Base-by-base conservation (phyloP, 2,797 vertebrate genomes). In the Lithobates sylvaticus region DNA sequence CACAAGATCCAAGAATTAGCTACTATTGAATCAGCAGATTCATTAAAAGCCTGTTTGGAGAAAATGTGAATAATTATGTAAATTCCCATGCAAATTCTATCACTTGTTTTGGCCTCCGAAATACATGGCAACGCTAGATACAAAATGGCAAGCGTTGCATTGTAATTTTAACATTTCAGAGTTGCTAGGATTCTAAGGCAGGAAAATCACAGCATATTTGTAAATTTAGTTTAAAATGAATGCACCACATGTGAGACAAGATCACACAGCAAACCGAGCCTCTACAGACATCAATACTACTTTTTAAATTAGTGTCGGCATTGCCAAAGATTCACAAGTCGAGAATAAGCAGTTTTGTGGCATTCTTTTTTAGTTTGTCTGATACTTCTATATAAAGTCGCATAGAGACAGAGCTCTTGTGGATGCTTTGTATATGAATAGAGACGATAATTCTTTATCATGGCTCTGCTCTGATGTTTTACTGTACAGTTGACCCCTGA, bases 11-110 rank as follows among this genome's bases (percentile, higher is more conserved):
- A 44, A 58, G 44, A 73, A 81, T 73, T 81, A 81, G 69, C 50
- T 81, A 42, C 47, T 61, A 73, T 64, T 81, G 79, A 81, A 73
- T 81, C 79, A 81, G 79, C 69, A 73, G 69, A 81, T 73, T 73
- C 79, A 81, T 81, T 81, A 73, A 73, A 64, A 73, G 79, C 69
- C 73, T 81, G 71, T 81, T 71, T 81, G 69, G 79, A 81, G 68
- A 81, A 54, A 54, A 81, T 81, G 44, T 47, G 78, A 39, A 81
- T 81, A 72, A 73, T 81, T 81, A 81, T 73, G 79, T 13, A 81
- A 81, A 81, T 61, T 73, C 34, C 68, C 69, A 64, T 58, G 18
- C 79, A 81, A 81, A 81, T 81, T 10, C 5, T 34, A 67, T 73
- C 68, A 81, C 79, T 69, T 81, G 50, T 81, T 81, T 81, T 72